phyloP scores from a whole-genome alignment of 2,888 invertebrate species.

The Heteromyza rotundicornis region DNA sequence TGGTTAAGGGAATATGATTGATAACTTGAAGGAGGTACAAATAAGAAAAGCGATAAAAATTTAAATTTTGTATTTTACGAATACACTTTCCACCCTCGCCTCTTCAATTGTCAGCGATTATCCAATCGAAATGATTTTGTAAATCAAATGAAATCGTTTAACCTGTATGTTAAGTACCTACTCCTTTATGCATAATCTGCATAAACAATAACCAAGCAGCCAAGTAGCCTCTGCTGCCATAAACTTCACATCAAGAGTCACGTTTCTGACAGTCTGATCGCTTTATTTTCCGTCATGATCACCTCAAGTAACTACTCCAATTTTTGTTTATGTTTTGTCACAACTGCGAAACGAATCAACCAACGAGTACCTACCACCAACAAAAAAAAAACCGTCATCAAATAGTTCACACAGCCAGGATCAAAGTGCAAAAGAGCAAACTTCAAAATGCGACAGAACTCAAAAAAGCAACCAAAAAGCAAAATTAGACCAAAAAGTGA shows the following conservation, averaged over 20 bases:
- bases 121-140: too few relatives aligned
- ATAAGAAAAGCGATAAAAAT: too few relatives aligned
- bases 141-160: too few relatives aligned
- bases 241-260: not conserved
- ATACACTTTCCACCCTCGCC: too few relatives aligned
- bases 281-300: not conserved
- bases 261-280: not conserved
- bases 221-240: too few relatives aligned
- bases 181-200: not conserved
- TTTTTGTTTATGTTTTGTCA: not conserved
- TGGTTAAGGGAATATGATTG: too few relatives aligned
- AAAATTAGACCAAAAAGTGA: not conserved
- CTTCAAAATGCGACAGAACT: not conserved
- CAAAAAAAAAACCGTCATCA: not conserved
- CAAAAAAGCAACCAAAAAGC: not conserved
- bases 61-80: too few relatives aligned
- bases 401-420: not conserved
- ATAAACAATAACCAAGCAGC: not conserved
- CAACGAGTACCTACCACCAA: too few relatives aligned
- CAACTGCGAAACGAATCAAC: not conserved
- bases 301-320: not conserved
- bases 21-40: too few relatives aligned
- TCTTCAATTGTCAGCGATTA: too few relatives aligned
- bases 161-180: too few relatives aligned
- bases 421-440: constrained; percentile 5